Evolutionary conservation across 2,888 invertebrate species (phyloP).

Genomic region (Aphidoletes aphidimyza): DNA sequence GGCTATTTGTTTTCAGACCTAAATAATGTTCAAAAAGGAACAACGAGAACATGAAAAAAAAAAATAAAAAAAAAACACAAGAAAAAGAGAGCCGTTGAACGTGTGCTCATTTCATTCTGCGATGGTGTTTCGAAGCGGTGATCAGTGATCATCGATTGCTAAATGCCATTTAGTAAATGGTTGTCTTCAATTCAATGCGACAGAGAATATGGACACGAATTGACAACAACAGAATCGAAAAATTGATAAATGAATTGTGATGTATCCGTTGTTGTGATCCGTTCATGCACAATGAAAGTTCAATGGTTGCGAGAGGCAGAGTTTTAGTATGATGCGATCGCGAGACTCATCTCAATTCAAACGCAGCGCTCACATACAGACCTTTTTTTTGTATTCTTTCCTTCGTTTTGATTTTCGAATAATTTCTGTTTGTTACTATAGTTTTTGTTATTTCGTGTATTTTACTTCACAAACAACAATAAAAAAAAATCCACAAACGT

Average conservation of each 20-base stretch:
- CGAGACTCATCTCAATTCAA: too few relatives aligned
- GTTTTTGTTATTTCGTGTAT: background rate
- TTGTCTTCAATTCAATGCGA: background rate
- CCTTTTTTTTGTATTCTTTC: background rate
- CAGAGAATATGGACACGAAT: background rate
- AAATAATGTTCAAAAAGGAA: too few relatives aligned
- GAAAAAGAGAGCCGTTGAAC: too few relatives aligned
- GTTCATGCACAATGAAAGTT: background rate
- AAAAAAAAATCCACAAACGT: too few relatives aligned
- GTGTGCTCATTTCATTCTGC: too few relatives aligned
- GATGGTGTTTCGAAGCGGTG: background rate
- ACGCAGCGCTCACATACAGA: too few relatives aligned
- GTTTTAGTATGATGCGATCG: background rate
- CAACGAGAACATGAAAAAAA: too few relatives aligned
- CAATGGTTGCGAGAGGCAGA: background rate
- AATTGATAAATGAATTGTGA: constrained; percentile 35
- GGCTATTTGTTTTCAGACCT: background rate
- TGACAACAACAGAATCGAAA: constrained; percentile 34
- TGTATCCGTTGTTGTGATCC: background rate
- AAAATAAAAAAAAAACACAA: too few relatives aligned
- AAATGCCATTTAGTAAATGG: too few relatives aligned
- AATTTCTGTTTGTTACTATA: background rate
- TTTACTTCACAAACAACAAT: background rate
- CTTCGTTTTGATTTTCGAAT: background rate
- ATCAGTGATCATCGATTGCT: constrained; percentile 1